Conservation (phyloP, 2,113 vertebrate genomes). For the Syngnathus floridae region DNA sequence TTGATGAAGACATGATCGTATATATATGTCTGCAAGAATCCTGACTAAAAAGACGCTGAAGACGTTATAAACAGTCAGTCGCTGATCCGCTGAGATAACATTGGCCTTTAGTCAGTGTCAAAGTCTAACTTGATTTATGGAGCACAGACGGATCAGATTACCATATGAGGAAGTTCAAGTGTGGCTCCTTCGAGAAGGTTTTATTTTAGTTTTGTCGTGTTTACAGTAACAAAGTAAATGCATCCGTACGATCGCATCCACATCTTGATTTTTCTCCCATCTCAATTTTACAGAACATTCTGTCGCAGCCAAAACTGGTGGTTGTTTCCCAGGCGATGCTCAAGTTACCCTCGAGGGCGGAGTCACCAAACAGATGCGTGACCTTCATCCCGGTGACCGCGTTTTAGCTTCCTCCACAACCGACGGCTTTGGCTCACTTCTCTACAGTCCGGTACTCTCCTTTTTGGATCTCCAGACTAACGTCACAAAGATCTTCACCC, state of each 20-base stretch:
- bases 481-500: slow-evolving; percentile 73
- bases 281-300: slow-evolving; percentile 81
- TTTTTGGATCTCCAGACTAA: slow-evolving; percentile 83
- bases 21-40: background rate
- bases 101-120: slow-evolving; percentile 45
- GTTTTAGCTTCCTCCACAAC: slow-evolving; percentile 82
- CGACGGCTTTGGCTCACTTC: slow-evolving; percentile 67
- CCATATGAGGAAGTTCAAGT: slow-evolving; percentile 13
- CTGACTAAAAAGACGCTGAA: background rate
- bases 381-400: slow-evolving; percentile 80
- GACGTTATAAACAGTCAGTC: slow-evolving; percentile 38
- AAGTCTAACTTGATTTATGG: slow-evolving; percentile 53
- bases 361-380: slow-evolving; percentile 69
- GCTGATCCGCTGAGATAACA: slow-evolving; percentile 51
- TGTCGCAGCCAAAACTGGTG: slow-evolving; percentile 91
- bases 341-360: slow-evolving; percentile 77
- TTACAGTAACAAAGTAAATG: background rate
- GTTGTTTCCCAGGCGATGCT: slow-evolving; percentile 85
- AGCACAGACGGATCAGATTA: slow-evolving; percentile 26
- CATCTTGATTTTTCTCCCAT: slow-evolving; percentile 5
- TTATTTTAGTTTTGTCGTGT: background rate
- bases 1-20: background rate
- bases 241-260: background rate
- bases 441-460: slow-evolving; percentile 86
- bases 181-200: background rate